phyloP scores from a whole-genome alignment of 2,888 invertebrate species.

The Ornithoptera alexandrae region DNA sequence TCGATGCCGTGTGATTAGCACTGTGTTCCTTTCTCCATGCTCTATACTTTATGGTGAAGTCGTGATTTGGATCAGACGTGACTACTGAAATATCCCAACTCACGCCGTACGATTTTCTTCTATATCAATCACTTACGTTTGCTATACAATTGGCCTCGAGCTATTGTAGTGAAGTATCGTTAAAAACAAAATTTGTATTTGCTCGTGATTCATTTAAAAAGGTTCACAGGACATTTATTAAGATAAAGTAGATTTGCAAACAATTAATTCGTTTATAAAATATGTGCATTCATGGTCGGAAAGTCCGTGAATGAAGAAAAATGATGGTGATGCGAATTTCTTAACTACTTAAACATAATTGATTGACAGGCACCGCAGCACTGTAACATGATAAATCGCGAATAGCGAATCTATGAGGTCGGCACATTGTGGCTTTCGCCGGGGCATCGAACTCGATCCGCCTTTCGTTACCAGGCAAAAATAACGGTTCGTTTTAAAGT shows the following conservation, averaged over 20 bases:
- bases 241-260: neutral
- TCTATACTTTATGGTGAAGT: slow-evolving; percentile 26
- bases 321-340: neutral
- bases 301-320: neutral
- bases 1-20: slow-evolving; percentile 27
- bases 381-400: slow-evolving; percentile 69
- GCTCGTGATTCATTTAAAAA: neutral
- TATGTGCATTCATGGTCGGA: neutral
- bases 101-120: slow-evolving; percentile 23
- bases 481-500: slow-evolving; percentile 64
- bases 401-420: slow-evolving; percentile 70
- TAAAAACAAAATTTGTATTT: neutral
- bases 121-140: slow-evolving; percentile 17
- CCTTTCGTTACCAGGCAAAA: slow-evolving; percentile 63
- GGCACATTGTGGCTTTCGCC: slow-evolving; percentile 64
- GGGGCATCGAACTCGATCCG: slow-evolving; percentile 67
- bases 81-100: slow-evolving; percentile 28
- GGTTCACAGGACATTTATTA: neutral
- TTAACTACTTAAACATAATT: slow-evolving; percentile 34
- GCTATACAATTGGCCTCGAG: slow-evolving; percentile 14
- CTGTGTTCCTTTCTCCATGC: slow-evolving; percentile 29
- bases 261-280: neutral
- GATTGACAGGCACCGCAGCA: slow-evolving; percentile 50
- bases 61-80: slow-evolving; percentile 29
- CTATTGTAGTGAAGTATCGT: neutral